phyloP scores from a whole-genome alignment of 35 echinoderm and acorn worm genomes.

The Amphiura filiformis region DNA sequence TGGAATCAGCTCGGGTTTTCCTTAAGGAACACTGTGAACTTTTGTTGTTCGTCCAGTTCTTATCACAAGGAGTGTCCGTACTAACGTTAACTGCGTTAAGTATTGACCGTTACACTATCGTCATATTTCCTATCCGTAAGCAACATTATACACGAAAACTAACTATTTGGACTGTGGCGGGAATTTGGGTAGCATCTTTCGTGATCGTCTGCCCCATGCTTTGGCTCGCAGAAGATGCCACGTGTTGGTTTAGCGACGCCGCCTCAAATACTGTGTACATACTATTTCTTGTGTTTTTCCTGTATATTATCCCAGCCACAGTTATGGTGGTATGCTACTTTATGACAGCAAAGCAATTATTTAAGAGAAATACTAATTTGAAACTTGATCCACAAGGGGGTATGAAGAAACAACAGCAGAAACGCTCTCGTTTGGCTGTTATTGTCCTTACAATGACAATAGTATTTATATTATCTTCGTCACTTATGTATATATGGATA shows the following conservation, averaged over 20 bases:
- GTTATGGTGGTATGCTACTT: constrained; percentile 3
- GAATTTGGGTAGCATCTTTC: background rate
- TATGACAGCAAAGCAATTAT: background rate
- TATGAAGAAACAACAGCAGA: background rate
- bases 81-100: constrained; percentile 9
- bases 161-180: background rate
- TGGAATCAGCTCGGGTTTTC: background rate
- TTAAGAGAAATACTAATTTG: background rate
- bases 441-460: background rate
- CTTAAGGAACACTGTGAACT: background rate
- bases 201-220: too few relatives aligned
- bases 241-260: too few relatives aligned
- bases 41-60: background rate
- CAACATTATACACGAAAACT: background rate
- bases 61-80: too few relatives aligned
- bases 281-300: background rate
- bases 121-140: background rate
- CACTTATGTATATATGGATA: background rate
- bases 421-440: background rate
- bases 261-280: background rate
- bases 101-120: constrained; percentile 1
- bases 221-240: background rate
- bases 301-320: background rate
- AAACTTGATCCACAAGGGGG: background rate
- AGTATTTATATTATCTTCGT: background rate